These are phyloP conservation scores for Muntiacus muntjak DNA, from an alignment of 2,113 vertebrate species.

Conservation along the genomic window DNA sequence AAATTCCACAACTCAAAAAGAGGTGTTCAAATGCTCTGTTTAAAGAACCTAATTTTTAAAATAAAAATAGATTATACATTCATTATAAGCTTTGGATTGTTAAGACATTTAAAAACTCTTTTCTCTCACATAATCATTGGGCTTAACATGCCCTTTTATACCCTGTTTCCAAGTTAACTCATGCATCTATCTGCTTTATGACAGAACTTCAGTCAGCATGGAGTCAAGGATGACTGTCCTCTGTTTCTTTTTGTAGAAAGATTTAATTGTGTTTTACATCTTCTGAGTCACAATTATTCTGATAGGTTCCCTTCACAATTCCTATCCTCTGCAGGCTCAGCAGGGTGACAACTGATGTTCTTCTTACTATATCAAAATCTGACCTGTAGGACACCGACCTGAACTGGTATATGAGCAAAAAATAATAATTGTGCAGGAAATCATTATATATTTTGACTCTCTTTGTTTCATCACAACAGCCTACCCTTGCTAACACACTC, in stretches of 20 bases:
- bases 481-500: neutral
- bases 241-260: neutral
- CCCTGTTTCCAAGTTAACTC: neutral
- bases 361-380: neutral
- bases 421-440: neutral
- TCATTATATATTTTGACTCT: neutral
- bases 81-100: neutral
- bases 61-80: neutral
- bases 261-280: slow-evolving; percentile 45
- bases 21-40: slow-evolving; percentile 15
- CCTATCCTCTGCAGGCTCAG: neutral
- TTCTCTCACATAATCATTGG: neutral
- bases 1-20: slow-evolving; percentile 52
- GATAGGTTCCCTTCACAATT: neutral
- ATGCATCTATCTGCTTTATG: slow-evolving; percentile 30
- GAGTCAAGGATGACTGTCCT: neutral
- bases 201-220: slow-evolving; percentile 25
- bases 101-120: neutral
- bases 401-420: neutral
- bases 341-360: neutral
- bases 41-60: neutral
- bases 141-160: neutral
- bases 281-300: slow-evolving; percentile 11
- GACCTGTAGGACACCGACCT: neutral
- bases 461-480: neutral